Conservation (phyloP, 1,140 invertebrate species). For the Procambarus virginalis region DNA sequence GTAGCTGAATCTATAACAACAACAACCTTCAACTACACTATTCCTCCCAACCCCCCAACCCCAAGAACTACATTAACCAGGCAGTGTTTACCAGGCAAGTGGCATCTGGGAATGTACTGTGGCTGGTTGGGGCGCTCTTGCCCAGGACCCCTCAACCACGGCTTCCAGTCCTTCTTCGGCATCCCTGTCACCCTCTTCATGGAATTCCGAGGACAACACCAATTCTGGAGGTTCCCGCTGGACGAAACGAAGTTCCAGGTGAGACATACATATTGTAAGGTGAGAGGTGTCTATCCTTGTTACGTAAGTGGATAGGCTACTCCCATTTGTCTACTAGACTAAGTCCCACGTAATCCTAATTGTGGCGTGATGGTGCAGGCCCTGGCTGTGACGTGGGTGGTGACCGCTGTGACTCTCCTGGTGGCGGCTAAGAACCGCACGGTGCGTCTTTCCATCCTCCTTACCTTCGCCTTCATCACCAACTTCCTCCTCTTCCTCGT, state of each 20-base stretch:
- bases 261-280: too few relatives aligned
- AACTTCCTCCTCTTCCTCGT: neutral
- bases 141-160: constrained; percentile 75
- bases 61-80: neutral
- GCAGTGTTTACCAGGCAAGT: constrained; percentile 71
- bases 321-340: too few relatives aligned
- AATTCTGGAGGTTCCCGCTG: constrained; percentile 46
- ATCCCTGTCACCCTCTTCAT: constrained; percentile 75
- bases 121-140: constrained; percentile 71
- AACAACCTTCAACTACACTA: too few relatives aligned
- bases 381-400: constrained; percentile 15
- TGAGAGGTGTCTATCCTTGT: too few relatives aligned
- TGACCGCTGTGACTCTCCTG: neutral
- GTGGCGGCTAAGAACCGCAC: neutral
- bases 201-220: constrained; percentile 72
- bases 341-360: too few relatives aligned
- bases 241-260: constrained; percentile 19
- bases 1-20: too few relatives aligned
- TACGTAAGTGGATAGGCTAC: too few relatives aligned
- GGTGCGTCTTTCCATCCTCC: neutral
- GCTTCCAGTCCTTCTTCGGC: constrained; percentile 77
- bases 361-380: neutral
- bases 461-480: neutral
- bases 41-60: too few relatives aligned
- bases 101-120: constrained; percentile 75